Evolutionary conservation across 2,888 invertebrate species (phyloP).

Genomic region (Diabrotica balteata): DNA sequence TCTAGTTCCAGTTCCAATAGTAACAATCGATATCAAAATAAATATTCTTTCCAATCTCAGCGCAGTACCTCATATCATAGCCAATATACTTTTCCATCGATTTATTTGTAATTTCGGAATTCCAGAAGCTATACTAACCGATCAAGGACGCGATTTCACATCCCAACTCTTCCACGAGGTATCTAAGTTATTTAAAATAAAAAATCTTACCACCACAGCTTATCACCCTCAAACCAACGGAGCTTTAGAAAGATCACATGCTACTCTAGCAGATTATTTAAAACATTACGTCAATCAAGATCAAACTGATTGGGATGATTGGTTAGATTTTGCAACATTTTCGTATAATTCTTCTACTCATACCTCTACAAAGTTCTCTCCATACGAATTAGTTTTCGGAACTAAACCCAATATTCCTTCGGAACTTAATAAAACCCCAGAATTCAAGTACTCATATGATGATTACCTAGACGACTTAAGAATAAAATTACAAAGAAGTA

Average conservation of each 20-base stretch:
- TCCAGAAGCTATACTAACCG: slow-evolving; percentile 45
- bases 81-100: slow-evolving; percentile 38
- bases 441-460: slow-evolving; percentile 45
- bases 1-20: neutral
- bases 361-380: slow-evolving; percentile 39
- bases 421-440: slow-evolving; percentile 30
- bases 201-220: slow-evolving; percentile 35
- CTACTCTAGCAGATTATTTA: slow-evolving; percentile 28
- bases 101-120: slow-evolving; percentile 46
- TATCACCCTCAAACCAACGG: slow-evolving; percentile 40
- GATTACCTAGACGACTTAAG: slow-evolving; percentile 38
- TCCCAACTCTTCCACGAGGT: slow-evolving; percentile 27
- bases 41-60: slow-evolving; percentile 5
- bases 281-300: slow-evolving; percentile 42
- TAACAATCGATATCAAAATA: slow-evolving; percentile 10
- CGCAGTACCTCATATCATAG: slow-evolving; percentile 20
- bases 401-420: slow-evolving; percentile 17
- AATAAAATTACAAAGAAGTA: slow-evolving; percentile 38
- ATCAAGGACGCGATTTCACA: slow-evolving; percentile 44
- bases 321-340: slow-evolving; percentile 44
- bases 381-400: slow-evolving; percentile 41
- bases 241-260: slow-evolving; percentile 39
- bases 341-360: slow-evolving; percentile 39
- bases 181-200: slow-evolving; percentile 23
- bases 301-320: slow-evolving; percentile 45